Evolutionary conservation across 2,888 invertebrate genomes (phyloP).

Genomic region (Colletes collaris): DNA sequence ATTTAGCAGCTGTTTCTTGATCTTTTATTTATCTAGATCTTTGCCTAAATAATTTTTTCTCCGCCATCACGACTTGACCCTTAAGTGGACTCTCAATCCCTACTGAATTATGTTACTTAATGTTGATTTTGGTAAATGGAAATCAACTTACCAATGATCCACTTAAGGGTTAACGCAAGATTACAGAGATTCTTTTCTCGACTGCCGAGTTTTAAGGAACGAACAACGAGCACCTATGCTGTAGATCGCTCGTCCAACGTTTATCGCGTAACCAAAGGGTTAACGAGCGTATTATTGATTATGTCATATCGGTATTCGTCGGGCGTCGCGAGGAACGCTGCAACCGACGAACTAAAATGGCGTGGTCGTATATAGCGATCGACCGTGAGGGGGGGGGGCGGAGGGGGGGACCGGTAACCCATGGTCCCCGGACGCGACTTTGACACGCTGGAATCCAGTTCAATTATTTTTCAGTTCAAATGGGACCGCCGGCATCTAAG

Average conservation of each 20-base stretch:
- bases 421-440: constrained; percentile 29
- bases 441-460: constrained; percentile 71
- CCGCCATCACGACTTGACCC: too few relatives aligned
- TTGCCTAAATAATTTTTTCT: too few relatives aligned
- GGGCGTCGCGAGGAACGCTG: neutral
- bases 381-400: too few relatives aligned
- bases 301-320: constrained; percentile 9
- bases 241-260: too few relatives aligned
- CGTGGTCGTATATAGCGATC: neutral
- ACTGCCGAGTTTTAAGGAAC: neutral
- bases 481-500: constrained; percentile 57
- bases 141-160: too few relatives aligned
- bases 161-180: too few relatives aligned
- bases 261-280: neutral
- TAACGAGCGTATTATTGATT: constrained; percentile 9
- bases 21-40: too few relatives aligned
- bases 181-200: too few relatives aligned
- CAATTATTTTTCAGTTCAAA: constrained; percentile 70
- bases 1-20: too few relatives aligned
- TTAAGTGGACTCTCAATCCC: too few relatives aligned
- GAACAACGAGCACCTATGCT: neutral
- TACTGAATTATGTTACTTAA: too few relatives aligned
- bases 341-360: constrained; percentile 7
- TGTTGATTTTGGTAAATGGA: too few relatives aligned
- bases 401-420: constrained; percentile 6